Evolutionary conservation across 2,888 invertebrate species (phyloP), one percentile per base, ranked within the genome.

Genomic region (Acronicta leporina): DNA sequence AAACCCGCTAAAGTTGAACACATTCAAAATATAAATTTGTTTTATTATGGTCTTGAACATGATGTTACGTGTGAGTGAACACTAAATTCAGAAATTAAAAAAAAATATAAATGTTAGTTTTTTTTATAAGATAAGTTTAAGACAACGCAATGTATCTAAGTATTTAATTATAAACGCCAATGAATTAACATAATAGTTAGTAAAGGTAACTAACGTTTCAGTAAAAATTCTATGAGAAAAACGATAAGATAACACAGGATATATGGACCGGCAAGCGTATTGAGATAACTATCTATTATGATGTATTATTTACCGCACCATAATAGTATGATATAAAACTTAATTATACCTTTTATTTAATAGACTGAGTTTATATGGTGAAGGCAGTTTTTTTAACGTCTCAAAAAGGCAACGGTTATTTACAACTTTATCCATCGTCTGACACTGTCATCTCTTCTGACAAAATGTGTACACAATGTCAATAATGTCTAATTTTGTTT

Each of bases 271-370:
- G 52, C 66, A 55, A 75, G 14, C 62, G 45, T 55, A 62, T 13
- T 35, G 13, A 25, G 74, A 75, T 74, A 8, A 35, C 33, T 75
- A 72, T 74, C 74, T 13, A 9, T 9, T 20, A 27, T 57, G 51
- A 72, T 58, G 50, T 52, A 51, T 77, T 73, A 67, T 75, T 68
- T 58, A 66, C 14, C 33, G 44, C 74, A 57, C 49, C 15, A 48
- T 69, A 69, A 66, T 75, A 69, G 58, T 57, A 63, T 51, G 59
- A 69, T 79, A 66, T 63, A 11, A 38, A 55, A 52, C 46, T 66
- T 75, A 72, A 75, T 72, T 73, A 56, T 44, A 55, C 11, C 45
- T 54, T 59, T 66, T 50, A 58, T 11, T 51, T 51, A 48, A 40
- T 41, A 43, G 27, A 40, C 1, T 57, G 41, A 49, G 64, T 48